These are phyloP conservation scores for Brachionus manjavacas DNA, from an alignment of 1,140 invertebrate species.

Conservation along the genomic window DNA sequence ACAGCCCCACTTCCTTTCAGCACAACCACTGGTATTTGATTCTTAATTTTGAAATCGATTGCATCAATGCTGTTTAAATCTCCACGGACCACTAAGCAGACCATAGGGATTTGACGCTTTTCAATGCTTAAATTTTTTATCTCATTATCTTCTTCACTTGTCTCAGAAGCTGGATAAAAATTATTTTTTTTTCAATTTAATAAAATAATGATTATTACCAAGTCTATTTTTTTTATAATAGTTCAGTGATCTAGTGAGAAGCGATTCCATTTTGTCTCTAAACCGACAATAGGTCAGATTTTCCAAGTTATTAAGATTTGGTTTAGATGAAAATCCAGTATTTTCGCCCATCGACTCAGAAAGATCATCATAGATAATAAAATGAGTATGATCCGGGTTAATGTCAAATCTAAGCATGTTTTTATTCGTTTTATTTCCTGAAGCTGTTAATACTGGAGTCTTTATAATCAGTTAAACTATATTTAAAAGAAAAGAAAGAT, in stretches of 20 bases:
- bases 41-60: slow-evolving; percentile 53
- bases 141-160: slow-evolving; percentile 27
- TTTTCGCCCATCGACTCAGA: background rate
- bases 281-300: slow-evolving; percentile 4
- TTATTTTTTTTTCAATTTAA: background rate
- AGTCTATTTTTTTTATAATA: slow-evolving; percentile 30
- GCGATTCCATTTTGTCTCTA: slow-evolving; percentile 28
- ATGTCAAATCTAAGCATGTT: slow-evolving; percentile 32
- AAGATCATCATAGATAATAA: slow-evolving; percentile 40
- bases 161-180: background rate
- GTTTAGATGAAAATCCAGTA: background rate
- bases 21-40: slow-evolving; percentile 56
- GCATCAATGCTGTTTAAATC: slow-evolving; percentile 53
- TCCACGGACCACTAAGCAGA: slow-evolving; percentile 57
- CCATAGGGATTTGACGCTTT: slow-evolving; percentile 50
- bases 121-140: background rate
- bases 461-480: background rate
- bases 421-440: slow-evolving; percentile 12
- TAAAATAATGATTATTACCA: background rate
- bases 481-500: background rate
- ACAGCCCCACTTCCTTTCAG: slow-evolving; percentile 56
- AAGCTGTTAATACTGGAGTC: slow-evolving; percentile 15
- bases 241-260: slow-evolving; percentile 17
- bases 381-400: slow-evolving; percentile 40
- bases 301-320: background rate